Base-by-base conservation (phyloP, 2,888 invertebrate genomes). In the Chrysodeixis includens region DNA sequence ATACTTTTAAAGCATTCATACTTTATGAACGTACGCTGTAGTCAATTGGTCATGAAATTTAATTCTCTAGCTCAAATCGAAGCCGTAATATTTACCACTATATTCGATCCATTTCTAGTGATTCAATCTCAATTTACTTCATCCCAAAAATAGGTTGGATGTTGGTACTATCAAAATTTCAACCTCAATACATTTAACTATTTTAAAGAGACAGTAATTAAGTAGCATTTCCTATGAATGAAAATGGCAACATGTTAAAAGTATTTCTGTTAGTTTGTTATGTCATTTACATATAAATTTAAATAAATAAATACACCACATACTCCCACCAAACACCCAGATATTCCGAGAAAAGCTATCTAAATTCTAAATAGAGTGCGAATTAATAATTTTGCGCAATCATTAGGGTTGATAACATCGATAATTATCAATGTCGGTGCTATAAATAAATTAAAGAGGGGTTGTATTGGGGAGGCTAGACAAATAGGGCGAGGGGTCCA, bases 351-450 rank as follows among this genome's bases (percentile, higher is more conserved):
- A 14, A 32, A n/a, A 18, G 12, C 22, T 22, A 44, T 30, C 3
- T 9, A 30, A 68, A 20, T 40, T 20, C 12, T 10, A 58, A 52
- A 60, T 22, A 54, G 26, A 30, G 32, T 59, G 44, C 46, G 59
- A 63, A 78, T 54, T 30, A 76, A 74, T 76, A 71, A 60, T 66
- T 66, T 60, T 35, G 54, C 49, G 57, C 59, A 22, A 71, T 58
- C 18, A 61, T 44, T 59, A 52, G 59, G 69, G 76, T 66, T 62
- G 58, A 44, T 49, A 67, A 68, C 59, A 66, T 64, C 70, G 74
- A 84, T 81, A 84, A 74, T 82, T 80, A 81, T 79, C 78, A 77
- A 77, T 76, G 78, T 78, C 75, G 78, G 73, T 67, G 71, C 59
- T 76, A 78, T 74, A 81, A 76, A 74, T 79, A 68, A 69, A 78